A percentile compares a stretch with the other conserved stretches of the same genome.
Evolutionary conservation across 2,797 vertebrate species (phyloP).

Genomic region (Liasis olivaceus): DNA sequence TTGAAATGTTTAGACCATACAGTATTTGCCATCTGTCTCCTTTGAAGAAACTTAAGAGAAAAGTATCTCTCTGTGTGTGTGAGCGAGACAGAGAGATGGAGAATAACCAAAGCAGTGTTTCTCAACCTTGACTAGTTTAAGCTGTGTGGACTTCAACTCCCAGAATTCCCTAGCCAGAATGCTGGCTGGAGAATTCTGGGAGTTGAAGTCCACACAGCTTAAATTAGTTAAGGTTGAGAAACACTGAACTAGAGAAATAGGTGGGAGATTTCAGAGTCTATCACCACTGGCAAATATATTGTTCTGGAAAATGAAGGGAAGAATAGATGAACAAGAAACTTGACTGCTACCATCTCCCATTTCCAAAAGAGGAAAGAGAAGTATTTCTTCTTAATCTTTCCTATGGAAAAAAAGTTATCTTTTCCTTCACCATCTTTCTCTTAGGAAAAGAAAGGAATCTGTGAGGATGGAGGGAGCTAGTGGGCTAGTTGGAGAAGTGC

Average conservation of each 20-base stretch:
- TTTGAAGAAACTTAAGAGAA: background rate
- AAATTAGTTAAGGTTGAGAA: too few relatives aligned
- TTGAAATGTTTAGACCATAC: constrained; percentile 7
- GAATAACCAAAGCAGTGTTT: too few relatives aligned
- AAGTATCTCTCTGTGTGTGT: background rate
- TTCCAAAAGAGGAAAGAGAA: background rate
- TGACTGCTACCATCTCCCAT: background rate
- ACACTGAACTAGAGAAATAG: too few relatives aligned
- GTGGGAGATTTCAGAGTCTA: background rate
- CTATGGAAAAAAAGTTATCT: background rate
- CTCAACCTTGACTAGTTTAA: too few relatives aligned
- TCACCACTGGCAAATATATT: background rate
- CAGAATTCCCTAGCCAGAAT: too few relatives aligned
- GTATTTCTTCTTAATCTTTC: background rate
- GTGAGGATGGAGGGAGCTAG: background rate
- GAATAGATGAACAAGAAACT: background rate
- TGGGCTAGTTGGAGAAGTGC: background rate
- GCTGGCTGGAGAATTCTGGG: too few relatives aligned
- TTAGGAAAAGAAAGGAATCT: background rate
- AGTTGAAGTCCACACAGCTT: too few relatives aligned
- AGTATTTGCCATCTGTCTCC: background rate
- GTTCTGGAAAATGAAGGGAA: background rate
- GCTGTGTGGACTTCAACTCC: too few relatives aligned
- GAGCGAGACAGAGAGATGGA: too few relatives aligned
- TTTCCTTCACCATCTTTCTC: background rate